Conservation (phyloP, 35 echinoderm and acorn worm genomes). For the Diadema setosum region DNA sequence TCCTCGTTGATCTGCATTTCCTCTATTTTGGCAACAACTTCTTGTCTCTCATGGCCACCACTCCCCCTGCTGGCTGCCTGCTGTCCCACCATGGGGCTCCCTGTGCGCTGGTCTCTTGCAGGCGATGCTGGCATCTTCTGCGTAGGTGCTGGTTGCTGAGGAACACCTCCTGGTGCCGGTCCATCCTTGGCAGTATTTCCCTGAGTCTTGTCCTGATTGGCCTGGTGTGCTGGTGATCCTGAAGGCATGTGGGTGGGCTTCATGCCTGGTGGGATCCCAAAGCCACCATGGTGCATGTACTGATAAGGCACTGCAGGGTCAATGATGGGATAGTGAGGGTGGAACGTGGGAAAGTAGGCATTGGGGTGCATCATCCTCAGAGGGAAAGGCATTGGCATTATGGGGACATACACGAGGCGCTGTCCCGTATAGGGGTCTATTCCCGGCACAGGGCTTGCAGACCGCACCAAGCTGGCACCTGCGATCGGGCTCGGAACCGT, state of each 20-base stretch:
- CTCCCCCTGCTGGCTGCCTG: neutral
- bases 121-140: neutral
- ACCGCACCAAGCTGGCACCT: slow-evolving; percentile 21
- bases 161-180: neutral
- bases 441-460: slow-evolving; percentile 62
- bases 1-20: slow-evolving; percentile 57
- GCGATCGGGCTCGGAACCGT: neutral
- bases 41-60: slow-evolving; percentile 7
- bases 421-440: slow-evolving; percentile 78
- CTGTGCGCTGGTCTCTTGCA: neutral
- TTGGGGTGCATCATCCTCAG: slow-evolving; percentile 37
- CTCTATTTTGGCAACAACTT: slow-evolving; percentile 44
- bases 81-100: neutral
- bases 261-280: neutral
- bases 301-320: slow-evolving; percentile 16
- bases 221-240: neutral
- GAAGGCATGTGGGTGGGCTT: neutral
- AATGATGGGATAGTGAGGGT: neutral
- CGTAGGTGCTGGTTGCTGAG: too few relatives aligned
- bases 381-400: slow-evolving; percentile 50
- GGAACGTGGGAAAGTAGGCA: neutral
- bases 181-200: neutral
- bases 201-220: slow-evolving; percentile 1
- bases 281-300: neutral
- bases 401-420: slow-evolving; percentile 73